These are phyloP conservation scores for Lochmaea capreae DNA, from an alignment of 2,888 invertebrate genomes.

Conservation along the genomic window DNA sequence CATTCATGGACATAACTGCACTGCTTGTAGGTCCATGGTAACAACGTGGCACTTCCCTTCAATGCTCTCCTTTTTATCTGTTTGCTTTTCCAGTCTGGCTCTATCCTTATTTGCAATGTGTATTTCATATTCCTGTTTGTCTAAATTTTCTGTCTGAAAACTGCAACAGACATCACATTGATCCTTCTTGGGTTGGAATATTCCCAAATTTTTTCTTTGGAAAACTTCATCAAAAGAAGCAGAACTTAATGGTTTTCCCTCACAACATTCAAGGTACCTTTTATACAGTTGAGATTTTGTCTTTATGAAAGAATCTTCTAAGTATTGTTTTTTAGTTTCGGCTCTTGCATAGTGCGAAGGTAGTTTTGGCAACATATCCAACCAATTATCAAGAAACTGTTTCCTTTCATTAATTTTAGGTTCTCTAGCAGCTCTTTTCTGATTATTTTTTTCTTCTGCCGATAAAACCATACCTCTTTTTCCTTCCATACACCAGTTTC, in stretches of 20 bases:
- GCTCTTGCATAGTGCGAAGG: background rate
- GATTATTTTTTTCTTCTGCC: constrained; percentile 1
- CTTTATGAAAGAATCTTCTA: constrained; percentile 1
- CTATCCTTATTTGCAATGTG: constrained; percentile 32
- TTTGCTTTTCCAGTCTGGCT: constrained; percentile 39
- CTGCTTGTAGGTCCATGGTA: constrained; percentile 40
- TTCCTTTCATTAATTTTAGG: background rate
- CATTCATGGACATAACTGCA: constrained; percentile 35
- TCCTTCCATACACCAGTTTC: constrained; percentile 6
- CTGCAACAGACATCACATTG: background rate
- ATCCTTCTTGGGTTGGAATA: background rate
- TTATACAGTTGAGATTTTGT: background rate
- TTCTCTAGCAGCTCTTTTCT: background rate
- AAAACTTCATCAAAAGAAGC: background rate
- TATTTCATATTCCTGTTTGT: constrained; percentile 27
- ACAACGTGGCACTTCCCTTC: constrained; percentile 22
- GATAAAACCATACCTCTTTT: background rate
- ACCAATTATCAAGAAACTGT: background rate
- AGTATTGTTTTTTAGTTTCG: constrained; percentile 6
- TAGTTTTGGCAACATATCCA: background rate
- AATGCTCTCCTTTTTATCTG: constrained; percentile 18
- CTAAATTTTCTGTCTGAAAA: constrained; percentile 21
- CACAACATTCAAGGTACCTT: background rate
- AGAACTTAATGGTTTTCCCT: background rate
- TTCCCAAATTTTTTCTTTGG: background rate